Conservation (phyloP, 2,888 invertebrate species). For the Euplexia lucipara region DNA sequence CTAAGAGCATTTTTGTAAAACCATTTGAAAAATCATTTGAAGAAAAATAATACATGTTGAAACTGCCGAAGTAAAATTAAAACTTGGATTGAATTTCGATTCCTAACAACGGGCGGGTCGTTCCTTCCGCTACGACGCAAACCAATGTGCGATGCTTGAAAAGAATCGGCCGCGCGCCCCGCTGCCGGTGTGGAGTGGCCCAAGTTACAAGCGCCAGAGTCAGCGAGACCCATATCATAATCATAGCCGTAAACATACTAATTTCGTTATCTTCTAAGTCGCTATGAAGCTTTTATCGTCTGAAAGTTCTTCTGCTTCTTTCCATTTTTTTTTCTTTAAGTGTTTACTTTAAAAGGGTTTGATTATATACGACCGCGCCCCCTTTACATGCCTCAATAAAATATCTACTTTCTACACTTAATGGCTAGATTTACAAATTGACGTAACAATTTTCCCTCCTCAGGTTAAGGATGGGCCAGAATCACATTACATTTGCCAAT, state of each 20-base stretch:
- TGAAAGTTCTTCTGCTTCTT: too few relatives aligned
- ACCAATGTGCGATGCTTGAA: conserved; percentile 58
- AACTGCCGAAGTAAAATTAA: conserved; percentile 56
- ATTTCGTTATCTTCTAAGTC: background rate
- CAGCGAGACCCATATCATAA: background rate
- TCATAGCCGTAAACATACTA: background rate
- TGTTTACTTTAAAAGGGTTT: too few relatives aligned
- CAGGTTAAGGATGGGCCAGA: too few relatives aligned
- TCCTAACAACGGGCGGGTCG: conserved; percentile 67
- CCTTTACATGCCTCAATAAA: too few relatives aligned
- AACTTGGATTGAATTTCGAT: conserved; percentile 72
- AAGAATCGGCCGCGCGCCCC: conserved; percentile 37
- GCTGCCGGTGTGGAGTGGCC: conserved; percentile 9
- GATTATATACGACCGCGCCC: too few relatives aligned
- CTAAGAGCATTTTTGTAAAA: background rate
- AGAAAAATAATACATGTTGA: background rate
- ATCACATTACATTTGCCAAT: too few relatives aligned
- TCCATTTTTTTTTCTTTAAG: background rate
- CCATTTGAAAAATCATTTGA: background rate
- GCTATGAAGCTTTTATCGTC: background rate
- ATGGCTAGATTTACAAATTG: too few relatives aligned
- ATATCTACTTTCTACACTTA: too few relatives aligned
- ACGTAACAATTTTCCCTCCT: too few relatives aligned
- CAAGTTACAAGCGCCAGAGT: conserved; percentile 13
- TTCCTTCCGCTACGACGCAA: conserved; percentile 61